Evolutionary conservation across 2,888 invertebrate species (phyloP).

Genomic region (Ophion costatus): DNA sequence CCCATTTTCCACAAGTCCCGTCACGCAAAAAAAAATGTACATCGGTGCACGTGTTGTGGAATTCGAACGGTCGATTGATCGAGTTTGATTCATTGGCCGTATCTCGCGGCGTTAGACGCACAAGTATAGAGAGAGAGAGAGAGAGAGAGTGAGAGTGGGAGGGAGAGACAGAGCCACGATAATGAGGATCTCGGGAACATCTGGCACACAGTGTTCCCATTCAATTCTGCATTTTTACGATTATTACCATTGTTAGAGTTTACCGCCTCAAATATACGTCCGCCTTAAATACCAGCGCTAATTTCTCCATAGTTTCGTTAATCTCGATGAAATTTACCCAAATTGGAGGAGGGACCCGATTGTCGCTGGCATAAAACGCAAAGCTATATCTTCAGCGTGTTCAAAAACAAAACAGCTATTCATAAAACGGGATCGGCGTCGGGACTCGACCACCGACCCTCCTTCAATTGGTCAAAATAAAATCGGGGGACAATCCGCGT

Average conservation of each 20-base stretch:
- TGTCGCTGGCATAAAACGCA: too few relatives aligned
- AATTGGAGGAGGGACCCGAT: too few relatives aligned
- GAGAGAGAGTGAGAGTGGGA: too few relatives aligned
- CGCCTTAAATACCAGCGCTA: not conserved
- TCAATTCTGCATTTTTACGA: slow-evolving; percentile 66
- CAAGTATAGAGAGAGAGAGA: too few relatives aligned
- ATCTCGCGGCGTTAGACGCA: not conserved
- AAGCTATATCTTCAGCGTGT: too few relatives aligned
- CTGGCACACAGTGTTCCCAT: slow-evolving; percentile 76
- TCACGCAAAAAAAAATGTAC: slow-evolving; percentile 28
- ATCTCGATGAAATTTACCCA: too few relatives aligned
- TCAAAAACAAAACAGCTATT: not conserved
- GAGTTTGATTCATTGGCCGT: slow-evolving; percentile 22
- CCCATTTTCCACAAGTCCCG: slow-evolving; percentile 31
- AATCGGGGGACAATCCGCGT: slow-evolving; percentile 27
- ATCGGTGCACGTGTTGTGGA: slow-evolving; percentile 7
- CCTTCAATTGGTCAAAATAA: not conserved
- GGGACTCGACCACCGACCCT: not conserved
- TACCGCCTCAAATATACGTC: not conserved
- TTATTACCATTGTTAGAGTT: not conserved
- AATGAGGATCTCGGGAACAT: slow-evolving; percentile 66
- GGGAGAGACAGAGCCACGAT: too few relatives aligned
- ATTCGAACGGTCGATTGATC: slow-evolving; percentile 50
- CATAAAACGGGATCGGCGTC: slow-evolving; percentile 28
- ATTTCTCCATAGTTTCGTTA: too few relatives aligned